Evolutionary conservation across 1,140 invertebrate genomes (phyloP).

Genomic region (Macrobrachium nipponense): DNA sequence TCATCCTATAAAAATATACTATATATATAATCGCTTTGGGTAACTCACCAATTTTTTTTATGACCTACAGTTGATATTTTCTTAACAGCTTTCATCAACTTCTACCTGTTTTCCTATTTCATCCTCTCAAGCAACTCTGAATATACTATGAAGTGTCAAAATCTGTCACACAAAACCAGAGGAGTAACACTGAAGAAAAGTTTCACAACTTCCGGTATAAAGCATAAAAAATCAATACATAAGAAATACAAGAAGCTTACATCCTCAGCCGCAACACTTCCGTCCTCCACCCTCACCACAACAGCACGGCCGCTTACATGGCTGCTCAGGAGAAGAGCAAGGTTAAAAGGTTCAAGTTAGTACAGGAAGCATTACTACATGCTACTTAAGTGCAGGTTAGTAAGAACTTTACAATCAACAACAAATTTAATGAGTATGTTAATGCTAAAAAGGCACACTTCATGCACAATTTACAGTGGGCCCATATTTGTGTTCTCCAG

Average conservation of each 20-base stretch:
- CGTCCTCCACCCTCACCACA: slow-evolving; percentile 71
- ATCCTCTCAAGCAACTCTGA: too few relatives aligned
- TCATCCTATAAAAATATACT: too few relatives aligned
- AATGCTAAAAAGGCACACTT: too few relatives aligned
- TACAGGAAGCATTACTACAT: not conserved
- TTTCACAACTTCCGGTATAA: not conserved
- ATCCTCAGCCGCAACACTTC: slow-evolving; percentile 74
- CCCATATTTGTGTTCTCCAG: too few relatives aligned
- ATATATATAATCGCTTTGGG: too few relatives aligned
- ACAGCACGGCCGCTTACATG: slow-evolving; percentile 73
- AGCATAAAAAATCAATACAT: not conserved
- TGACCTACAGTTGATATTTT: too few relatives aligned
- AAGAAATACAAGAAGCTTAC: slow-evolving; percentile 68
- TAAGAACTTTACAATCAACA: not conserved
- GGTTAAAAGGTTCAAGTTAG: slow-evolving; percentile 9
- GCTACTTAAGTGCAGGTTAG: slow-evolving; percentile 9
- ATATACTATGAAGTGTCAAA: too few relatives aligned
- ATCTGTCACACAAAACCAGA: not conserved
- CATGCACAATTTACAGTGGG: too few relatives aligned
- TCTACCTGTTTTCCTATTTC: too few relatives aligned
- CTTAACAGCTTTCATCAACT: too few relatives aligned
- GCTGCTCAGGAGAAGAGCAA: slow-evolving; percentile 66
- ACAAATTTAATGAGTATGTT: too few relatives aligned
- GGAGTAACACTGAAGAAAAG: not conserved
- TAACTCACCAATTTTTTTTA: too few relatives aligned